Conservation (phyloP, 2,797 vertebrate genomes). For the Esox lucius region DNA sequence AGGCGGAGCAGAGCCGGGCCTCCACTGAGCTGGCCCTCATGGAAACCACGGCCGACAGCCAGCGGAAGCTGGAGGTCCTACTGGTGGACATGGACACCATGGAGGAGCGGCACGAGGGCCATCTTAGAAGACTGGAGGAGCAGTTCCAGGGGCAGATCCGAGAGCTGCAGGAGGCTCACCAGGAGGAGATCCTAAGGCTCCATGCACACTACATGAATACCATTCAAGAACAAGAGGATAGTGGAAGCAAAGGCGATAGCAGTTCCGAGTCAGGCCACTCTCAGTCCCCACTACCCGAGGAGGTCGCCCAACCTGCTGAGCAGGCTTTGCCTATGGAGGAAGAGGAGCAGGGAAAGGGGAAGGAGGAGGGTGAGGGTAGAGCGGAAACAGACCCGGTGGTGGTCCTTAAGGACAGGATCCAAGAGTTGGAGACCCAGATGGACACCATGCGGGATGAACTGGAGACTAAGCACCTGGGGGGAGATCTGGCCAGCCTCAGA, state of each 20-base stretch:
- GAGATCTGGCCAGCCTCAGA: slow-evolving; percentile 80
- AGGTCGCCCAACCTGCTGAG: background rate
- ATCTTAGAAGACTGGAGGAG: slow-evolving; percentile 82
- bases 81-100: slow-evolving; percentile 79
- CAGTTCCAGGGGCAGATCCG: slow-evolving; percentile 83
- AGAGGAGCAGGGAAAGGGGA: slow-evolving; percentile 38
- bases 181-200: slow-evolving; percentile 83
- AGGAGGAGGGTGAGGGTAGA: slow-evolving; percentile 27
- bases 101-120: slow-evolving; percentile 79
- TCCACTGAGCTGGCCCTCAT: slow-evolving; percentile 79
- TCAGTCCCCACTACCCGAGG: accelerated
- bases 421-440: slow-evolving; percentile 93
- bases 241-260: slow-evolving; percentile 56
- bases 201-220: slow-evolving; percentile 76
- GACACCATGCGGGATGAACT: slow-evolving; percentile 90
- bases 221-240: slow-evolving; percentile 70
- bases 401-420: slow-evolving; percentile 84
- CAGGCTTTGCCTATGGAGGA: slow-evolving; percentile 51
- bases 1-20: slow-evolving; percentile 72
- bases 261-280: slow-evolving; percentile 32
- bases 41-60: slow-evolving; percentile 74
- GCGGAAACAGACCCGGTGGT: slow-evolving; percentile 77
- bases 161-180: slow-evolving; percentile 81
- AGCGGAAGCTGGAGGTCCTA: slow-evolving; percentile 77
- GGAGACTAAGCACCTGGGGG: slow-evolving; percentile 87